Percentiles rank a stretch among this genome's conserved stretches.
phyloP scores from a whole-genome alignment of 2,888 invertebrate genomes.

The Drosophila pseudotakahashii region DNA sequence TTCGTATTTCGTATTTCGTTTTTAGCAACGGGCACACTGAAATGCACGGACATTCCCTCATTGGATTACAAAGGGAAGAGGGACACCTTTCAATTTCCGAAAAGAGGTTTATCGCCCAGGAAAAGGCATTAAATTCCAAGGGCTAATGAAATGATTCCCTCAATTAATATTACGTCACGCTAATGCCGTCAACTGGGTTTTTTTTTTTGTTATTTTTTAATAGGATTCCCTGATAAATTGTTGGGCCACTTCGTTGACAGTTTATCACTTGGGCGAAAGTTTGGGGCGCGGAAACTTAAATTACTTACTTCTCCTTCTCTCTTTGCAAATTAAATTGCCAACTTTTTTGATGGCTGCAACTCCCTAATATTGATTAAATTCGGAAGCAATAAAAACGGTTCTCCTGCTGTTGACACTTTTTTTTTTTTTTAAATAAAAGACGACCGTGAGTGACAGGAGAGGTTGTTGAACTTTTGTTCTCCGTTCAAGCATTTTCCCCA shows the following conservation, averaged over 20 bases:
- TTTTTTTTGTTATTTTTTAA: too few relatives aligned
- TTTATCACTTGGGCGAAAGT: conserved; percentile 19
- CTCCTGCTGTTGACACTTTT: not conserved
- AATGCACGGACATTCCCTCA: conserved; percentile 6
- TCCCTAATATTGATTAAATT: conserved; percentile 19
- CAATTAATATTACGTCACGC: too few relatives aligned
- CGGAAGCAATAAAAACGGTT: conserved; percentile 5
- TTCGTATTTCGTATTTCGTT: not conserved
- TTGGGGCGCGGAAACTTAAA: conserved; percentile 22
- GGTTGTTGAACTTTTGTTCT: not conserved
- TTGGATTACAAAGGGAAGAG: not conserved
- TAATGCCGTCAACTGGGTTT: too few relatives aligned
- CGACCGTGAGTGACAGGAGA: not conserved
- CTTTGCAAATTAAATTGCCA: conserved; percentile 12
- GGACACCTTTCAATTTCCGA: not conserved
- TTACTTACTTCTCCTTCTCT: not conserved
- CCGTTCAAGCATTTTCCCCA: too few relatives aligned
- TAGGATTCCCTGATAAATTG: not conserved
- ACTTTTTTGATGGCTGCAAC: conserved; percentile 9
- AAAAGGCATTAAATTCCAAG: not conserved
- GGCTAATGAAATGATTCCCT: too few relatives aligned
- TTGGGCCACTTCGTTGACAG: conserved; percentile 12
- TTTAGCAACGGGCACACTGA: not conserved
- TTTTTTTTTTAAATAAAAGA: not conserved
- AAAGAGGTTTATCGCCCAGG: too few relatives aligned